Evolutionary conservation across 1,140 invertebrate species (phyloP).

Genomic region (Bombus terrestris): DNA sequence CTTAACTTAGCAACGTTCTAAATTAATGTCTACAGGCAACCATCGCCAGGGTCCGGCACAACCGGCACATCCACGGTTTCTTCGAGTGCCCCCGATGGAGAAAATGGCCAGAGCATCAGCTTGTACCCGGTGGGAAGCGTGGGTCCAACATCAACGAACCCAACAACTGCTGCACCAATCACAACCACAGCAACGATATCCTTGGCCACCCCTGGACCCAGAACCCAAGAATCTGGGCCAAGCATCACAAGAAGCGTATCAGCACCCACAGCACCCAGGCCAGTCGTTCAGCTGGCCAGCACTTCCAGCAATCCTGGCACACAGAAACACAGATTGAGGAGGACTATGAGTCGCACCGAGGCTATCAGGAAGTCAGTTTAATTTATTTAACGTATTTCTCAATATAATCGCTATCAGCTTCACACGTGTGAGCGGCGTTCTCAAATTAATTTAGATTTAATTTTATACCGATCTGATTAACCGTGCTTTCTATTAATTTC

Average conservation of each 20-base stretch:
- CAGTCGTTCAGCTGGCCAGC: constrained; percentile 64
- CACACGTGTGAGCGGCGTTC: background rate
- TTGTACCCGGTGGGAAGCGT: constrained; percentile 72
- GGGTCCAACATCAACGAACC: constrained; percentile 68
- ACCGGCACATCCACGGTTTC: constrained; percentile 79
- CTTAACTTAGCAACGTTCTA: background rate
- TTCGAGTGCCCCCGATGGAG: constrained; percentile 74
- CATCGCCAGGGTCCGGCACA: constrained; percentile 78
- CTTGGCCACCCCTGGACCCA: constrained; percentile 29
- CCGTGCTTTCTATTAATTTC: no score
- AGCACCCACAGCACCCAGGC: constrained; percentile 74
- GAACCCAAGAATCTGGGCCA: constrained; percentile 51
- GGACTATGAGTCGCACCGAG: constrained; percentile 78
- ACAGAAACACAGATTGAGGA: constrained; percentile 76
- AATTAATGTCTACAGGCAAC: constrained; percentile 74
- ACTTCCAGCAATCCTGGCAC: constrained; percentile 73
- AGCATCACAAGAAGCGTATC: constrained; percentile 77
- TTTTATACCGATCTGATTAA: no score
- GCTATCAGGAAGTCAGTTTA: constrained; percentile 77
- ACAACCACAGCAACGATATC: constrained; percentile 67
- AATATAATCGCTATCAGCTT: background rate
- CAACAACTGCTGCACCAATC: constrained; percentile 74
- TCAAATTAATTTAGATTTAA: background rate
- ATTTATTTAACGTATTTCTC: background rate
- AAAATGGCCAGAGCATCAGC: constrained; percentile 69